These are phyloP conservation scores for Aproaerema taeniolella DNA, from an alignment of 2,888 invertebrate species.

Conservation along the genomic window DNA sequence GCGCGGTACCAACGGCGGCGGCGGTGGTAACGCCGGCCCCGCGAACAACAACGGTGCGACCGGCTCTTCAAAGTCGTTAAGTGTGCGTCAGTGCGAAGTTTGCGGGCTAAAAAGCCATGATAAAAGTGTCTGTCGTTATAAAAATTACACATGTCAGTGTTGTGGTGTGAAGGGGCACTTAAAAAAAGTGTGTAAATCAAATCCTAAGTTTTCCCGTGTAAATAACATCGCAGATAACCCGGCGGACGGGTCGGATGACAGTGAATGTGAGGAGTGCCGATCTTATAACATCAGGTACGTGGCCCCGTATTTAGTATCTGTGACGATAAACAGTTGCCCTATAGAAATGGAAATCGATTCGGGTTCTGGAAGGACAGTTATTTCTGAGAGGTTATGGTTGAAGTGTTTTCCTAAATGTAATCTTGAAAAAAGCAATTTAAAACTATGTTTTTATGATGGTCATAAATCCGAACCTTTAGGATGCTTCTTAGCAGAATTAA, in stretches of 20 bases:
- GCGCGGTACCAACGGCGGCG: no score
- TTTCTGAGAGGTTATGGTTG: conserved; percentile 12
- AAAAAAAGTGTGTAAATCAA: conserved; percentile 22
- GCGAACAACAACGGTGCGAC: not conserved
- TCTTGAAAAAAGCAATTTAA: conserved; percentile 1
- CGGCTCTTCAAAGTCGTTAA: no score
- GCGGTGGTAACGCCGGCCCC: no score
- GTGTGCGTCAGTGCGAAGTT: conserved; percentile 15
- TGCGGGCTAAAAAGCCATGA: conserved; percentile 19
- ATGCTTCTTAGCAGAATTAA: conserved; percentile 13
- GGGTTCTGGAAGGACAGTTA: conserved; percentile 19
- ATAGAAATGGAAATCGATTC: conserved; percentile 22
- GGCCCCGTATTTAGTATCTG: not conserved
- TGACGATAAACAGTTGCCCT: not conserved
- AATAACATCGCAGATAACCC: not conserved
- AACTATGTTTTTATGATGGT: conserved; percentile 24
- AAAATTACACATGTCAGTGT: conserved; percentile 19
- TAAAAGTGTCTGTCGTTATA: conserved; percentile 18
- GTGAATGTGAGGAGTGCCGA: conserved; percentile 18
- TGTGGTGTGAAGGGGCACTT: conserved; percentile 23
- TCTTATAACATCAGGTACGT: conserved; percentile 22
- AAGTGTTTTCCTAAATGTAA: not conserved
- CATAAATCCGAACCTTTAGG: conserved; percentile 23
- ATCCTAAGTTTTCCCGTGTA: no score
- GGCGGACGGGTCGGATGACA: not conserved